Evolutionary conservation across 2,113 vertebrate species (phyloP), one percentile per base, ranked within the genome.

Genomic region (Entelurus aequoreus): DNA sequence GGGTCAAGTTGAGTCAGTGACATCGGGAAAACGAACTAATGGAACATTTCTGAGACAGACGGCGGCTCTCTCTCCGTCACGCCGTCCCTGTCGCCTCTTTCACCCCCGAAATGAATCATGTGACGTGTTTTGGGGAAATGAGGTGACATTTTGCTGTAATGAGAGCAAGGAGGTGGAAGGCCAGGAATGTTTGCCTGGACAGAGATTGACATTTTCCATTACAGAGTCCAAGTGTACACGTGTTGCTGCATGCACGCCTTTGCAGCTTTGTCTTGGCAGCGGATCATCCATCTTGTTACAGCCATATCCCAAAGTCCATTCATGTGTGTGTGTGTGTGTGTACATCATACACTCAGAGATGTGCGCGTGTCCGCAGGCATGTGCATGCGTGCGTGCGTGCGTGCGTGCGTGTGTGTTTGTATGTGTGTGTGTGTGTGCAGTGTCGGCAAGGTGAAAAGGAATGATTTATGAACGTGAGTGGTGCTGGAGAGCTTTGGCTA

Each of bases 201-300:
- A 71, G 74, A 90, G 90, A 90, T 85, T 91, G 90, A 90, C 90
- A 85, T 88, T 90, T 91, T 90, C 90, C 85, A 91, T 90, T 91
- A 90, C 80, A 58, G 84, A 86, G 86, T 87, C 86, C 88, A 89
- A 88, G 89, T 87, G 86, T 89, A 89, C 88, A 88, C 65, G 82
- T 83, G 88, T 89, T 84, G 64, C 84, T 83, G 62, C 38, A 65
- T 63, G 68, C 58, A 59, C 50, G 71, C 53, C 10, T 54, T 55
- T 28, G 28, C 28, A 28, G 28, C 28, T 28, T 61, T 15, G 10
- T 66, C 76, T 71, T 73, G 78, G 83, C 81, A 84, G 79, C 72
- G 75, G 75, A 71, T 86, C 83, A 84, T 87, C 80, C 77, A 83
- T 87, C 83, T 86, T 87, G 81, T 84, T 81, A 80, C 69, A 69